Evolutionary conservation across 2,113 vertebrate species (phyloP), one percentile per base, ranked within the genome.

Genomic region (Chloebia gouldiae): DNA sequence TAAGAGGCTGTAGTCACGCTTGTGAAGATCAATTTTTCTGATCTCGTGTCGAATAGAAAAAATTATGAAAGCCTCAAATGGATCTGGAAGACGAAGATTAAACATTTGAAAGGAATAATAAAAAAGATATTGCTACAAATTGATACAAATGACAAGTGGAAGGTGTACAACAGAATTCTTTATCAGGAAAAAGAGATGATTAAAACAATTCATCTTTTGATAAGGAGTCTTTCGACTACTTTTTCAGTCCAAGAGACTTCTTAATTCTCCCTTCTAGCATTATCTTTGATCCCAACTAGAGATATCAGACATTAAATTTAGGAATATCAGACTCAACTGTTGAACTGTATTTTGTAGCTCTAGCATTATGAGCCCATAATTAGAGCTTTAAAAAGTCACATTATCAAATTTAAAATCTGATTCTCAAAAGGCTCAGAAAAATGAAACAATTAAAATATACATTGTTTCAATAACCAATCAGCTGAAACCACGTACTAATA

Each of bases 41-140:
- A 99, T 99, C 97, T 99, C 99, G 25, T 99, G 99, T 18, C 99
- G 99, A 97, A 99, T 99, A 40, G 99, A 99, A 97, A 99, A 99
- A 98, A 99, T 99, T 95, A 99, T 99, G 95, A 99, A 99, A 93
- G 99, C 99, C 96, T 99, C 99, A 97, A 99, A 99, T 45, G 99
- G 98, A 98, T 99, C 99, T 99, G 97, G 92, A 96, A 97, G 76
- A 35, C 72, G 47, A 98, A 94, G 70, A 90, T 92, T 57, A 93
- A n/a, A 91, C 57, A 65, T 92, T 90, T 92, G 82, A 91, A 72
- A 89, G 81, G 60, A 47, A 51, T 49, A 83, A 73, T 85, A 65
- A 87, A 75, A 23, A 76, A 71, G 15, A 78, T 35, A 76, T 28
- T 66, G 76, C 51, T 56, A 90, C 22, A 70, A 44, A 83, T 50